Conservation (phyloP, 2,113 vertebrate species). For the Fulica atra region DNA sequence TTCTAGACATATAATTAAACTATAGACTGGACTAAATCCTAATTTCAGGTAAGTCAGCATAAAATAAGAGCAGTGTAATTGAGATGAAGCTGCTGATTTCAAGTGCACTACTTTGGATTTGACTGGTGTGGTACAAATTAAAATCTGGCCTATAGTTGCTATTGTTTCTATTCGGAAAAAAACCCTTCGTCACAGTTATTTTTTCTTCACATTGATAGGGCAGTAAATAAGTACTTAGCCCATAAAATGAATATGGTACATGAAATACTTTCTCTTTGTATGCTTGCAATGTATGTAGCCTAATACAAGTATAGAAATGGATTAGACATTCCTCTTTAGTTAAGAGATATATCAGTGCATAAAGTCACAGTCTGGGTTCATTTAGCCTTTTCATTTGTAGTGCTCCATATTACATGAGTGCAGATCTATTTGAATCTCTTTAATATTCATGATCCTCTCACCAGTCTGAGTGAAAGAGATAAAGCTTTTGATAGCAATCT, state of each 20-base stretch:
- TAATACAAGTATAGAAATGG: slow-evolving; percentile 63
- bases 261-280: slow-evolving; percentile 21
- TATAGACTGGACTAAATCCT: not conserved
- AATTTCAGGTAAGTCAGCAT: not conserved
- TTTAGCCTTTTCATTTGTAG: slow-evolving; percentile 84
- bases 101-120: not conserved
- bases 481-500: slow-evolving; percentile 87
- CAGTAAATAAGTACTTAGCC: slow-evolving; percentile 53
- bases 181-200: not conserved
- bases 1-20: not conserved
- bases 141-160: not conserved
- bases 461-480: slow-evolving; percentile 82
- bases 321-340: slow-evolving; percentile 77
- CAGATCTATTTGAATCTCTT: slow-evolving; percentile 83
- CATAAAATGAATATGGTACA: slow-evolving; percentile 2
- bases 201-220: not conserved
- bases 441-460: slow-evolving; percentile 88
- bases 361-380: slow-evolving; percentile 79
- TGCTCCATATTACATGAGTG: slow-evolving; percentile 82
- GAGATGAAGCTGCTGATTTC: not conserved
- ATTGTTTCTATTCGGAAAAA: slow-evolving; percentile 2
- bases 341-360: slow-evolving; percentile 78
- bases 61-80: not conserved
- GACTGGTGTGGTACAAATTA: not conserved
- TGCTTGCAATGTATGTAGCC: slow-evolving; percentile 43